Base-by-base conservation (phyloP, 2,797 vertebrate genomes). In the Diglossa cyanea region DNA sequence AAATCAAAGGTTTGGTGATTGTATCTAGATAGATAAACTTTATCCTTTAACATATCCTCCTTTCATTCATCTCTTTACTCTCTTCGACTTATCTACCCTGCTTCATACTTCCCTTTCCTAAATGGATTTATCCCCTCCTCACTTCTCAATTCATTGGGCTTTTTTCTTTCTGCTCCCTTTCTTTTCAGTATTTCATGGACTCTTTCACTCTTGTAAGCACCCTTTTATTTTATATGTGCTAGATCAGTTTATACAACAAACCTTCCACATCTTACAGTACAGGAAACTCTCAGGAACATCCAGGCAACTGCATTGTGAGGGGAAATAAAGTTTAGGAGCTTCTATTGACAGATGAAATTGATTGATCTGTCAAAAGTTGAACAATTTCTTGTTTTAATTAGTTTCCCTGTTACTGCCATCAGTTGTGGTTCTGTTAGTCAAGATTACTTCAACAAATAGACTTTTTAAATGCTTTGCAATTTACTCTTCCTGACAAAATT, bases 21-120 rank as follows among this genome's bases (percentile, higher is more conserved):
- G 16, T 68, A 65, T 94, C 91, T 91, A 58, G 39, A 94, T 54
- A 93, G 85, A 93, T 93, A 94, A 90, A 94, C 61, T 93, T 96
- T 91, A 91, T 95, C 85, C 61, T 94, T 88, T 87, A 79, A 94
- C 94, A 96, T 91, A 95, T 91, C 90, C 78, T 96, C 85, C 87
- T 95, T 94, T 96, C 84, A 90, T 93, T 92, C 76, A 73, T 70
- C 78, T 90, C 66, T 94, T 90, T 91, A 87, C 31, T 81, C 11
- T 54, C 14, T 80, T 85, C 23, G 1, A 17, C 74, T 79, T 88
- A 48, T 72, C 66, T 92, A 26, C 13, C 24, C 26, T 11, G 42
- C 61, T 83, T 71, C 40, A 65, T 82, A 17, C 50, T 83, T 93
- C 76, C 26, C 30, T 91, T 83, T 89, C 53, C 61, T 83, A 89